Percentiles rank a stretch among this genome's conserved stretches.
Evolutionary conservation across 2,113 vertebrate genomes (phyloP).

Genomic region (Podiceps cristatus): DNA sequence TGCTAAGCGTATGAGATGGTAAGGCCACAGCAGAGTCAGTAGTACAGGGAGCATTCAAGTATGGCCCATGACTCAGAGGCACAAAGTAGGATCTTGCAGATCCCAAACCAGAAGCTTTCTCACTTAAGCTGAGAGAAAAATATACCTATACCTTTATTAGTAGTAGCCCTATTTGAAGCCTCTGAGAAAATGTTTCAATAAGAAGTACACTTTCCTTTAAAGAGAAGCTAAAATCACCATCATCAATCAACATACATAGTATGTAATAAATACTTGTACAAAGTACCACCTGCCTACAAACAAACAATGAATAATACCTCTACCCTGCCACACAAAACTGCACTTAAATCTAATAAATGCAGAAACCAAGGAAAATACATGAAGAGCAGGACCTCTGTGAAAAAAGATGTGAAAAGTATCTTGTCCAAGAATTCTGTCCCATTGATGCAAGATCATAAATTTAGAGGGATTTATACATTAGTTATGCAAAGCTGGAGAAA

Average conservation of each 20-base stretch:
- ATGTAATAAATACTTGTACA: background rate
- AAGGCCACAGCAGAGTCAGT: background rate
- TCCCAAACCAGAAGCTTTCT: background rate
- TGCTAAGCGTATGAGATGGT: background rate
- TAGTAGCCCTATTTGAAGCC: background rate
- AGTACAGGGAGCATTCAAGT: background rate
- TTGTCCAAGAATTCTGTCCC: background rate
- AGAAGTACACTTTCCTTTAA: background rate
- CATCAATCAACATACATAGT: background rate
- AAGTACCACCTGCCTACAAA: conserved; percentile 1
- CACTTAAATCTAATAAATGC: background rate
- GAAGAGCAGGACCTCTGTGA: background rate
- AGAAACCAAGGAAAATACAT: background rate
- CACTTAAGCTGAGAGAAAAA: background rate
- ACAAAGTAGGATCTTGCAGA: background rate
- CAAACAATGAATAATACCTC: background rate
- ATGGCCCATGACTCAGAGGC: background rate
- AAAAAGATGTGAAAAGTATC: background rate
- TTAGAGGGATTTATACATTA: background rate
- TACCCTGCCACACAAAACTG: background rate
- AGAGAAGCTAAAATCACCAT: conserved; percentile 1
- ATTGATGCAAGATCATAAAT: background rate
- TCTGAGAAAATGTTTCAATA: background rate
- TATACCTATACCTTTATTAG: background rate
- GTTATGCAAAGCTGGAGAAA: background rate